Evolutionary conservation across 2,113 vertebrate species (phyloP).

Genomic region (Macquaria ambigua): DNA sequence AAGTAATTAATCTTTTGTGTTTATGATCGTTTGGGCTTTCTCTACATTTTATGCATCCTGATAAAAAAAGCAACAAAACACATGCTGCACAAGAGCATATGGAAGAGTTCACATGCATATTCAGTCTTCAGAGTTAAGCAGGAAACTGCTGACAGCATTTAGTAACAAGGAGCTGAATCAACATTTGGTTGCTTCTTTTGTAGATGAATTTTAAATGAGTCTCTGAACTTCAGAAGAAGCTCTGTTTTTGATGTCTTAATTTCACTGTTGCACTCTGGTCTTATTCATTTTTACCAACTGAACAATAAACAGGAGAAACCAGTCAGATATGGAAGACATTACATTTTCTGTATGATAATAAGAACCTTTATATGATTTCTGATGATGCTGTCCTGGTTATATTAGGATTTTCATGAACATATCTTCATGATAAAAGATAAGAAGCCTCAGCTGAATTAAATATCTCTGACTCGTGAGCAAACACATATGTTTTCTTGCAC

Average conservation of each 20-base stretch:
- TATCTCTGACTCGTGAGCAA: slow-evolving; percentile 15
- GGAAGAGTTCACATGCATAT: slow-evolving; percentile 16
- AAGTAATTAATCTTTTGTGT: slow-evolving; percentile 14
- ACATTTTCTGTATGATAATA: slow-evolving; percentile 22
- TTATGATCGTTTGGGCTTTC: background rate
- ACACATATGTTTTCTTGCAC: background rate
- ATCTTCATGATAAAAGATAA: slow-evolving; percentile 3
- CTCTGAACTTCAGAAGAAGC: slow-evolving; percentile 31
- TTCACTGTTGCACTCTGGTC: slow-evolving; percentile 32
- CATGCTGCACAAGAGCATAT: slow-evolving; percentile 2
- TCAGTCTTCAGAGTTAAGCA: background rate
- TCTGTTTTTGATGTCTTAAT: slow-evolving; percentile 49
- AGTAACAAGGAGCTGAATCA: slow-evolving; percentile 40
- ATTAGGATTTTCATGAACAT: background rate
- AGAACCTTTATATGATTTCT: slow-evolving; percentile 10
- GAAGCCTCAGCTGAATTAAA: slow-evolving; percentile 18
- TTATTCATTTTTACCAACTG: slow-evolving; percentile 5
- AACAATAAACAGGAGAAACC: slow-evolving; percentile 35
- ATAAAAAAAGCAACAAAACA: slow-evolving; percentile 6
- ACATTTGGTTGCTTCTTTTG: slow-evolving; percentile 34
- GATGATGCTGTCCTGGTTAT: slow-evolving; percentile 8
- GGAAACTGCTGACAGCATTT: slow-evolving; percentile 29
- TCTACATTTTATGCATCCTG: background rate
- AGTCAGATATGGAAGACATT: slow-evolving; percentile 6
- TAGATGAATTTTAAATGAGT: slow-evolving; percentile 35